Evolutionary conservation across 2,888 invertebrate species (phyloP), one percentile per base, ranked within the genome.

Genomic region (Ganaspis brasiliensis): DNA sequence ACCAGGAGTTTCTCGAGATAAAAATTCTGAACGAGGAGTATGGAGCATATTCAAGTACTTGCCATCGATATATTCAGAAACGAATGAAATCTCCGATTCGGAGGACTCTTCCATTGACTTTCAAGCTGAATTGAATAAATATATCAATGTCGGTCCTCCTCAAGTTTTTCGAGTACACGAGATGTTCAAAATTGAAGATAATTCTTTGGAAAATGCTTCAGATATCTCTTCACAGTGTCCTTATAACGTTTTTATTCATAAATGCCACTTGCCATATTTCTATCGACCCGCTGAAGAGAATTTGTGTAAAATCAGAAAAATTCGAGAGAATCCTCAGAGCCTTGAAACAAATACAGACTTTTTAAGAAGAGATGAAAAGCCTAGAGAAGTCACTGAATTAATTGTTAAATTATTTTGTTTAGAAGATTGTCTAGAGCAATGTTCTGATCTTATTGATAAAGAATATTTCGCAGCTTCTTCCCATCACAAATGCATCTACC

Each of bases 401-500:
- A 76, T 80, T 0, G 89, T 91, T 0, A 88, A 86, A 72, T 24
- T 92, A 10, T 88, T 86, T 26, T 61, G 88, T 40, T 81, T 92
- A 6, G 91, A 92, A 80, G 88, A 91, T 76, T 72, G 83, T 35
- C 57, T 85, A 6, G 73, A 84, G 10, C 77, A 77, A 16, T 79
- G 80, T 10, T 82, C 74, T 45, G 70, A 75, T 14, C 74, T 9
- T 9, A 57, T 76, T 9, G 49, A 83, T 49, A 73, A 71, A 57
- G 49, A 78, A 5, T 77, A 77, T 56, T 85, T 83, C 67, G 63
- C 31, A 26, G 26, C 37, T 1, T 73, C 72, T 52, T 57, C 78
- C 1, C 72, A 70, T 49, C 83, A 80, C 86, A 92, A 92, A 4
- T 92, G 92, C 80, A 91, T 94, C 26, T 93, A 94, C 75, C 92